A percentile compares a stretch with the other conserved stretches of the same genome.
phyloP scores from a whole-genome alignment of 64 coral and sea anemone species.

The Dendronephthya gigantea region DNA sequence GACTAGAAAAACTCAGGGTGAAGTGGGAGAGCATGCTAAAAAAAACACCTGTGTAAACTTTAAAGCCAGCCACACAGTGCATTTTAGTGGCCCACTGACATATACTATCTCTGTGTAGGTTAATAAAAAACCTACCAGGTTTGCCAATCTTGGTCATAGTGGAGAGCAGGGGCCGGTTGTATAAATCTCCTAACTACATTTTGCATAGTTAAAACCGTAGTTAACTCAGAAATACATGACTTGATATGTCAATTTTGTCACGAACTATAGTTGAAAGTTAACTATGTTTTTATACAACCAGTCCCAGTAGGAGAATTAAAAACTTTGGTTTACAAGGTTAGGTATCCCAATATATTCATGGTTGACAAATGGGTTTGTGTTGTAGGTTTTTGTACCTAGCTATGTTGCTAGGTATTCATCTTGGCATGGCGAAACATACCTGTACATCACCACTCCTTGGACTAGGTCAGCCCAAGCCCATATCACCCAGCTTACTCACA shows the following conservation, averaged over 20 bases:
- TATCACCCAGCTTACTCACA: slow-evolving; percentile 30
- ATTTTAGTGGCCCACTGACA: not conserved
- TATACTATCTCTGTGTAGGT: too few species aligned
- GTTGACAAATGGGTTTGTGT: not conserved
- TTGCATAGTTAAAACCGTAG: too few species aligned
- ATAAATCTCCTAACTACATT: too few species aligned
- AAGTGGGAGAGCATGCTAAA: not conserved
- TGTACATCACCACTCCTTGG: slow-evolving; percentile 37
- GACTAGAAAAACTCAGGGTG: not conserved
- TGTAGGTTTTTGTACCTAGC: not conserved
- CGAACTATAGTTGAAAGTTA: too few species aligned
- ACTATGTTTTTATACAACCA: too few species aligned
- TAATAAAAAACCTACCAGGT: too few species aligned
- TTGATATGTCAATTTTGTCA: too few species aligned
- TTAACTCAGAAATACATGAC: too few species aligned
- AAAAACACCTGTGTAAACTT: not conserved
- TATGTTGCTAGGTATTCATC: not conserved
- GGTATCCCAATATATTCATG: not conserved
- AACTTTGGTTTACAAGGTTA: not conserved
- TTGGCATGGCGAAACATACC: not conserved
- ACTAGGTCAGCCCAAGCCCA: slow-evolving; percentile 33
- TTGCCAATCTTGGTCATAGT: not conserved
- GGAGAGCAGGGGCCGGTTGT: not conserved
- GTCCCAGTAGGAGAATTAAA: not conserved
- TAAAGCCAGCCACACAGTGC: not conserved